Percentiles rank a stretch among this genome's conserved stretches.
Conservation (phyloP, 2,797 vertebrate genomes). For the Adelosebastes latens region DNA sequence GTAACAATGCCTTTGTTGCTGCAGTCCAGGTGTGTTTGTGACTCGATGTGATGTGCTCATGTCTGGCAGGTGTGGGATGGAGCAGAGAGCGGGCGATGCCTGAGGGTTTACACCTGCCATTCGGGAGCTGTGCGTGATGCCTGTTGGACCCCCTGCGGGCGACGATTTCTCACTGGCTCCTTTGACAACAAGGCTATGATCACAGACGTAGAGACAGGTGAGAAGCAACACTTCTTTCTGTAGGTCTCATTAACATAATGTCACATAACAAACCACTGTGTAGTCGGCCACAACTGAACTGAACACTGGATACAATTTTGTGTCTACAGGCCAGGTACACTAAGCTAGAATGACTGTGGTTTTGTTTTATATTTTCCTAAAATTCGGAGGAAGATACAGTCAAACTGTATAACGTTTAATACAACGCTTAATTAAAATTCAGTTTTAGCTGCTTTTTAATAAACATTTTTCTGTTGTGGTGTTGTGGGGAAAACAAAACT, state of each 20-base stretch:
- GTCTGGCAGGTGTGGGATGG: constrained; percentile 91
- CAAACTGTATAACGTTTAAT: neutral
- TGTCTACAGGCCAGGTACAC: neutral
- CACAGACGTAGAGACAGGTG: constrained; percentile 94
- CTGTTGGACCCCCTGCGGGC: constrained; percentile 91
- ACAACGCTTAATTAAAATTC: neutral
- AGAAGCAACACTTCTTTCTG: constrained; percentile 25
- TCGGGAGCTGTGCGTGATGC: constrained; percentile 89
- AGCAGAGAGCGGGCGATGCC: constrained; percentile 88
- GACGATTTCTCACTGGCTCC: constrained; percentile 89
- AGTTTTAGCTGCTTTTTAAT: constrained; percentile 1
- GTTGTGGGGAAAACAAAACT: constrained; percentile 18
- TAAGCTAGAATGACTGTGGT: neutral
- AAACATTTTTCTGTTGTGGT: constrained; percentile 6
- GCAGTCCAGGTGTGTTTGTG: constrained; percentile 25
- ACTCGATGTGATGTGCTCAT: constrained; percentile 4
- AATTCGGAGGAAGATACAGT: neutral
- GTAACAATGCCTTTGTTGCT: neutral
- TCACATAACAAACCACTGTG: neutral
- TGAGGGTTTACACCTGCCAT: constrained; percentile 87
- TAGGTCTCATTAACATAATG: constrained; percentile 2
- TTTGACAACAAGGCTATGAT: constrained; percentile 89
- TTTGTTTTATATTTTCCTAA: neutral
- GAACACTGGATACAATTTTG: neutral
- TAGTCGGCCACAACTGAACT: neutral